A percentile compares a stretch with the other conserved stretches of the same genome.
Conservation (phyloP, 2,888 invertebrate genomes). For the Coenonympha glycerion region DNA sequence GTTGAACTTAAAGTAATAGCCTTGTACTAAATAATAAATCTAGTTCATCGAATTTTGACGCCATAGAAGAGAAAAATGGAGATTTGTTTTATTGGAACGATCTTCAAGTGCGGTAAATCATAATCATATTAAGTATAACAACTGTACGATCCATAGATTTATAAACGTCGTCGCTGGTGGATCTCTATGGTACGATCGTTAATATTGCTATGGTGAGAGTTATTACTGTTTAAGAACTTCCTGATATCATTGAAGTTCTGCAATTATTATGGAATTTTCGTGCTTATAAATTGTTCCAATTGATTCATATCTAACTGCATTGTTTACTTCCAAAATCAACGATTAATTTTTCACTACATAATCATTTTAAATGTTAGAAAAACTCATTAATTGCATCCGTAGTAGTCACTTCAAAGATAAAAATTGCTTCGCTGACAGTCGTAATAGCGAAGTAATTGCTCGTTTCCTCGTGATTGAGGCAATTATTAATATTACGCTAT, state of each 20-base stretch:
- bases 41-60: slow-evolving; percentile 1
- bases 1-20: slow-evolving; percentile 4
- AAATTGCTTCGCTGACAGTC: not conserved
- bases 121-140: no score
- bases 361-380: not conserved
- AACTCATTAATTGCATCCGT: not conserved
- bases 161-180: no score
- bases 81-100: not conserved
- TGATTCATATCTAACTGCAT: no score
- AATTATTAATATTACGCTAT: not conserved
- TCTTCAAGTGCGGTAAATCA: not conserved
- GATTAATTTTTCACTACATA: not conserved
- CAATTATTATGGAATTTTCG: no score
- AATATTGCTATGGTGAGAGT: no score
- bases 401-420: not conserved
- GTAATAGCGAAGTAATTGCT: not conserved
- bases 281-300: no score
- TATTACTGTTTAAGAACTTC: no score
- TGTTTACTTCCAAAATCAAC: not conserved
- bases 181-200: no score
- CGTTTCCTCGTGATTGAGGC: not conserved
- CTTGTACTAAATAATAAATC: not conserved
- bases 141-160: no score
- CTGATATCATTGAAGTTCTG: no score
- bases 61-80: not conserved